These are phyloP conservation scores for Phortica magna DNA, from an alignment of 2,888 invertebrate genomes.

Conservation along the genomic window DNA sequence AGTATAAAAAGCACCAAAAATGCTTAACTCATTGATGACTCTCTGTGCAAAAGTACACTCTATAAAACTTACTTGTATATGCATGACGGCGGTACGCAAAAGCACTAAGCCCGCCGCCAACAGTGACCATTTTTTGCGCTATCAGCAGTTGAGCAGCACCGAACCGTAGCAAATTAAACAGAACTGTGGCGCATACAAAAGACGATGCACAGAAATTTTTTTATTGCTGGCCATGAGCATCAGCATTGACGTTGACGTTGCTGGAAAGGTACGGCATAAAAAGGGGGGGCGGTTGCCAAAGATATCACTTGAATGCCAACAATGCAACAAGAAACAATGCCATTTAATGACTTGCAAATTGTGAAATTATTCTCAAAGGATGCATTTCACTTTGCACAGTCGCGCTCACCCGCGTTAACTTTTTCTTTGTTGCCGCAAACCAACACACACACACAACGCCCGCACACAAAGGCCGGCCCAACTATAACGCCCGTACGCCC, in stretches of 20 bases:
- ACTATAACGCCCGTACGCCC: not conserved
- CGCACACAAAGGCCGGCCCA: not conserved
- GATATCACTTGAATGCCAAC: constrained; percentile 22
- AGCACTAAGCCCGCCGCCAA: too few relatives aligned
- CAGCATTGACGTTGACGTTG: too few relatives aligned
- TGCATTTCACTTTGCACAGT: constrained; percentile 23
- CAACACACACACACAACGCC: not conserved
- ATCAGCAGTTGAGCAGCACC: not conserved
- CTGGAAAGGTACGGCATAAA: too few relatives aligned
- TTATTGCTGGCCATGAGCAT: not conserved
- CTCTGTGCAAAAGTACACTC: too few relatives aligned
- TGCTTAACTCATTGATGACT: too few relatives aligned
- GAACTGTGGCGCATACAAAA: too few relatives aligned
- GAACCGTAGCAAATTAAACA: too few relatives aligned
- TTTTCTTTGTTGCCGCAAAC: not conserved
- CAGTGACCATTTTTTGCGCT: not conserved
- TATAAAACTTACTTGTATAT: too few relatives aligned
- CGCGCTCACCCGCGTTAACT: not conserved
- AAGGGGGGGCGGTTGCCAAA: not conserved
- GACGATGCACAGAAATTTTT: not conserved
- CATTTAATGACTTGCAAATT: constrained; percentile 33
- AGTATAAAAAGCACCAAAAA: too few relatives aligned
- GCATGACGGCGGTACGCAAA: too few relatives aligned
- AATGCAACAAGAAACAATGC: constrained; percentile 26
- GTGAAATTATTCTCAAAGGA: constrained; percentile 33